Base-by-base conservation (phyloP, 2,888 invertebrate species). In the Dastarcus helophoroides region DNA sequence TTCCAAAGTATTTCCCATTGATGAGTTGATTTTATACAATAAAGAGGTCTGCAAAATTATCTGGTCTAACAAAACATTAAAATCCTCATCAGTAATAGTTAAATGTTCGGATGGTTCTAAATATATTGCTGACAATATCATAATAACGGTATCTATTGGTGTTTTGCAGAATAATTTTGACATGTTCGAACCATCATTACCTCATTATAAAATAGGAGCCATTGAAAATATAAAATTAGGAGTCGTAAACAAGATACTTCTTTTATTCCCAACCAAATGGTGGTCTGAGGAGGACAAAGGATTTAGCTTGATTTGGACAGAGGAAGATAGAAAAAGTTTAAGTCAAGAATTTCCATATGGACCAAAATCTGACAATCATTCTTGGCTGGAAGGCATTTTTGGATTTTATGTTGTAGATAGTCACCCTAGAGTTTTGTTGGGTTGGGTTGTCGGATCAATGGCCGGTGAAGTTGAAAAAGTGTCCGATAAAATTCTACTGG, bases 381-480 rank as follows among this genome's bases (percentile, higher is more conserved):
- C 55, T 15, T 79, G 79, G 79, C 54, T 71, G 26, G 63, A 63
- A 42, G 68, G 68, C 39, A 62, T 79, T 3, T 70, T 74, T 43
- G 68, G 71, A 31, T 76, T 79, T 52, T 71, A 73, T 46, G 60
- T 66, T 5, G 67, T 74, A 2, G 67, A 35, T 32, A 36, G 40
- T 25, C 72, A 76, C 43, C 69, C 73, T 1, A 64, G 67, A 15
- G 62, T 76, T 3, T 48, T 82, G n/a, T 66, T 71, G 27, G 75
- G 68, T 1, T 81, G 81, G 79, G 63, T 79, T 12, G 64, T 68
- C 27, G 79, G 79, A 3, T 58, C 64, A 12, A 66, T 68, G 40
- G 74, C 79, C 3, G 64, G 68, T 32, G 53, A 66, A 26, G 70
- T 79, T 61, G 82, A 82, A 52, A 58, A 51, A 2, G 49, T 74